Evolutionary conservation across 2,113 vertebrate genomes (phyloP), one percentile per base, ranked within the genome.

Genomic region (Eonycteris spelaea): DNA sequence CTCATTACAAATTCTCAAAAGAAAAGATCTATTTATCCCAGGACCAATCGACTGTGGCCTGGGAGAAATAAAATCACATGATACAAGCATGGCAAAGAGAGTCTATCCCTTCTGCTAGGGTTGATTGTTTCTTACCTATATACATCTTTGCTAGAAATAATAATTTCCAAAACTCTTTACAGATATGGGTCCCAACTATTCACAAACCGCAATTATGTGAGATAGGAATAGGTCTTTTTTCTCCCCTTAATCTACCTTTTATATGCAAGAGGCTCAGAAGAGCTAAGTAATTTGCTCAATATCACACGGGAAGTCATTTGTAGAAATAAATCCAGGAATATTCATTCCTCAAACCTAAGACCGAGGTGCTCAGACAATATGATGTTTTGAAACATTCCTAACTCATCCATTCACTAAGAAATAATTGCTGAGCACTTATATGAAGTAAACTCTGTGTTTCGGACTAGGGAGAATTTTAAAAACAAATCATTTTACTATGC

Each of bases 1-100:
- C 61, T 83, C 48, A 74, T 28, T 70, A 73, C 55, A 80, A 55
- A 63, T 61, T 86, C 51, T 95, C 77, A 55, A 95, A 94, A 91
- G 28, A 59, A 67, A 96, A 75, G 45, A 75, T 22, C 28, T 24
- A 0, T 21, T 24, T 78, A 43, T 3, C 11, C 26, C 19, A 80
- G 40, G 10, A 35, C 12, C 19, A 83, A n/a, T 43, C 45, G 74
- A 9, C 53, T 74, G 26, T 71, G 61, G 35, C 73, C 19, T 35
- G 21, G 63, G 5, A 78, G 24, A 4, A 8, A 4, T 61, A 19
- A 30, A 3, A 22, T 90, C 33, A 70, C 16, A 84, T 4, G 10
- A 71, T 5, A 63, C 13, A 65, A 84, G 38, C n/a, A 75, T 24
- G 28, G 12, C 26, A 78, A 71, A 73, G 67, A 61, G 8, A 57